Evolutionary conservation across 2,888 invertebrate genomes (phyloP).

Genomic region (Temnothorax unifasciatus): DNA sequence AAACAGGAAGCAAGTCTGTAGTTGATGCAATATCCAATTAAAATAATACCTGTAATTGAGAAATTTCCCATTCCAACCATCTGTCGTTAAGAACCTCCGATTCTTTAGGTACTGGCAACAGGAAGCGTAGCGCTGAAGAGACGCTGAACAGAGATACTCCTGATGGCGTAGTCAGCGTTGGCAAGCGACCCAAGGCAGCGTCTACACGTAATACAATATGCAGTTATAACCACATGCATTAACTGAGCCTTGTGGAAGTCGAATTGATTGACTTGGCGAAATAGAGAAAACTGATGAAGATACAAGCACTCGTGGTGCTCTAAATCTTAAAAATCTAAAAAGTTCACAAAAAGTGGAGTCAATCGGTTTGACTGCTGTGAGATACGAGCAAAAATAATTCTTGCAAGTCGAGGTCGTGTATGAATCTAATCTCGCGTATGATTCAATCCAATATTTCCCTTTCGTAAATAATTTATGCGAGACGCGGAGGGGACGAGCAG

Average conservation of each 20-base stretch:
- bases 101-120: constrained; percentile 87
- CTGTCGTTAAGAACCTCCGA: constrained; percentile 79
- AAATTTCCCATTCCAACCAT: constrained; percentile 86
- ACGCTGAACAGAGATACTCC: constrained; percentile 90
- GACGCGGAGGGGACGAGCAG: background rate
- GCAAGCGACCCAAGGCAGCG: constrained; percentile 88
- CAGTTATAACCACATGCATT: background rate
- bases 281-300: background rate
- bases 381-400: background rate
- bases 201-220: constrained; percentile 82
- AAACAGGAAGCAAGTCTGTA: background rate
- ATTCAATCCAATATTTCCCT: background rate
- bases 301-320: background rate
- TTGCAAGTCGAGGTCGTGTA: background rate
- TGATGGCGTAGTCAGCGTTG: constrained; percentile 89
- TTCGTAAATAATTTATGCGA: background rate
- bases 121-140: constrained; percentile 90
- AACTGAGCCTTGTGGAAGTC: background rate
- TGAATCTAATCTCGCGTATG: background rate
- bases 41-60: constrained; percentile 84
- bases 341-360: background rate
- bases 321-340: background rate
- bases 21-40: background rate
- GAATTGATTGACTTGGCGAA: background rate
- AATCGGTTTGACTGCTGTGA: too few species aligned